These are phyloP conservation scores for Knipowitschia caucasica DNA, from an alignment of 2,797 vertebrate species.

Conservation along the genomic window DNA sequence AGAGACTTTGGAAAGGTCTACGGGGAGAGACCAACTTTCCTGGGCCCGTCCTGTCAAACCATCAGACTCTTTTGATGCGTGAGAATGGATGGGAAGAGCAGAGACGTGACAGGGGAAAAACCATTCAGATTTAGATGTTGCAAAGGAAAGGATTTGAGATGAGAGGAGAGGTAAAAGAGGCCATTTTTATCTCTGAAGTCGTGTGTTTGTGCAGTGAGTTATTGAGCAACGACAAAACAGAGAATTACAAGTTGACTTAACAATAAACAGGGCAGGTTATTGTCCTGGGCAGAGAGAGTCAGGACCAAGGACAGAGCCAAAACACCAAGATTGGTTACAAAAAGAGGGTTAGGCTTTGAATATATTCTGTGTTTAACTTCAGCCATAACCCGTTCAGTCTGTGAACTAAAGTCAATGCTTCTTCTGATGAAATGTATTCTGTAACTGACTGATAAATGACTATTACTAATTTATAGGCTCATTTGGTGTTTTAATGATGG, in stretches of 20 bases:
- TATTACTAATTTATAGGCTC: no score
- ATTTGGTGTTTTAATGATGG: no score
- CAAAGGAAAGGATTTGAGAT: constrained; percentile 25
- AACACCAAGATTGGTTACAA: no score
- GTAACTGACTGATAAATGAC: no score
- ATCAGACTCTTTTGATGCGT: constrained; percentile 72
- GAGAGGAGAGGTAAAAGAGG: constrained; percentile 16
- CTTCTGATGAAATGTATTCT: no score
- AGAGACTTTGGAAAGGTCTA: constrained; percentile 67
- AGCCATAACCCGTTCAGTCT: no score
- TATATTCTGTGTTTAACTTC: no score
- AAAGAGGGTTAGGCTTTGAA: no score
- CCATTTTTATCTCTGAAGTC: constrained; percentile 32
- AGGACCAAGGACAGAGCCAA: no score
- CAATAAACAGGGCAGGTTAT: no score
- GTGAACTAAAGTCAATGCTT: no score
- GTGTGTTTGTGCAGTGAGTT: background rate
- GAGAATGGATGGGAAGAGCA: constrained; percentile 44
- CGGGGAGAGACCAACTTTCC: constrained; percentile 64
- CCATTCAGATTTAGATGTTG: constrained; percentile 11
- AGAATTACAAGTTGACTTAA: background rate
- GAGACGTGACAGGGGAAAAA: constrained; percentile 20
- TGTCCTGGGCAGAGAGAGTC: no score
- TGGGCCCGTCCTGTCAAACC: constrained; percentile 75
- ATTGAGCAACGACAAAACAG: background rate